A percentile compares a stretch with the other conserved stretches of the same genome.
Conservation (phyloP, 2,113 vertebrate genomes). For the Phaethornis superciliosus region DNA sequence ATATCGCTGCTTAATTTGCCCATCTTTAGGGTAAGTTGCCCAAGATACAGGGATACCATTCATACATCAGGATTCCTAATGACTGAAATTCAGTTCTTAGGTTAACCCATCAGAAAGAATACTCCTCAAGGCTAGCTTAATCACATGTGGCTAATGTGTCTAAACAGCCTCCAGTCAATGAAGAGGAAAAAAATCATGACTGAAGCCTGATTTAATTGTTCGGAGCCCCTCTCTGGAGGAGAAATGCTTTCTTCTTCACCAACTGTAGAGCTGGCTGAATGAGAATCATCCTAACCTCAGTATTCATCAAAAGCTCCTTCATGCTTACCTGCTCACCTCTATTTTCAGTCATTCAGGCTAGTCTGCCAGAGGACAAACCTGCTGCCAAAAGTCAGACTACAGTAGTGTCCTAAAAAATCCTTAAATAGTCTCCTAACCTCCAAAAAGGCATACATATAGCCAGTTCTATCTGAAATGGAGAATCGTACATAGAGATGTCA, state of each 20-base stretch:
- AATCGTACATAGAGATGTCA: neutral
- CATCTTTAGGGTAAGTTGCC: neutral
- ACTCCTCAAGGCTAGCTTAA: conserved; percentile 14
- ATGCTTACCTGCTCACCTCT: neutral
- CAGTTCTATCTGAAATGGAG: neutral
- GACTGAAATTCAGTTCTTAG: neutral
- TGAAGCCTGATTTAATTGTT: neutral
- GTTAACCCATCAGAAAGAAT: conserved; percentile 12
- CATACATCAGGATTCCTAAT: neutral
- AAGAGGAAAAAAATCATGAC: neutral
- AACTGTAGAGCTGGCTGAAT: neutral
- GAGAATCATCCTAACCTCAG: neutral
- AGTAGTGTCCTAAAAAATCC: neutral
- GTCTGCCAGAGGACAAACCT: neutral
- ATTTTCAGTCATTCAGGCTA: neutral
- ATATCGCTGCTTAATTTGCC: neutral
- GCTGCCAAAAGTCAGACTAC: neutral
- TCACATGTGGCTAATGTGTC: neutral
- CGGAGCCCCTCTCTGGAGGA: neutral
- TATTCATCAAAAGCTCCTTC: rapidly evolving
- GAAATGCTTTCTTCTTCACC: neutral
- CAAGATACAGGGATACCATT: neutral
- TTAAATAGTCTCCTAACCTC: neutral
- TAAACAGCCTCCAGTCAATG: neutral
- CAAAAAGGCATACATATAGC: neutral